Conservation (phyloP, 2,113 vertebrate species). For the Leptobrachium ailaonicum region DNA sequence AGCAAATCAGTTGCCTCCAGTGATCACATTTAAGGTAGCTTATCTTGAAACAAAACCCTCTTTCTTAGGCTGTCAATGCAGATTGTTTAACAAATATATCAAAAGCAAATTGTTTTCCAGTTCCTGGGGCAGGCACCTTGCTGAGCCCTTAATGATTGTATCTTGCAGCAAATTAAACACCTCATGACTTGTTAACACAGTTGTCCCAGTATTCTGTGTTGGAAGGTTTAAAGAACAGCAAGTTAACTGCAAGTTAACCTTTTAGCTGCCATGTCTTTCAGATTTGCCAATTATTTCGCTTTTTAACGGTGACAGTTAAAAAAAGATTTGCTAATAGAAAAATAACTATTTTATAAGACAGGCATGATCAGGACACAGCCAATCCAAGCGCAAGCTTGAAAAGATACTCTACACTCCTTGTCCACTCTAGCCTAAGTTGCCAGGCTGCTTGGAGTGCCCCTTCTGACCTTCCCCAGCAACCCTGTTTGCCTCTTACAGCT, state of each 20-base stretch:
- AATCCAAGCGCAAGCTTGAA: no score
- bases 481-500: no score
- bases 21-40: background rate
- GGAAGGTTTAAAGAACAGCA: conserved; percentile 11
- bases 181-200: conserved; percentile 43
- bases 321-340: no score
- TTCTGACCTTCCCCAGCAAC: no score
- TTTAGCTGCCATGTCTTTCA: background rate
- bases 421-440: no score
- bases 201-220: conserved; percentile 12
- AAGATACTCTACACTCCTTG: no score
- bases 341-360: no score
- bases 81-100: conserved; percentile 46
- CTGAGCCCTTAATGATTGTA: conserved; percentile 48
- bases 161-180: conserved; percentile 48
- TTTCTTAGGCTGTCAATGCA: conserved; percentile 26
- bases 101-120: conserved; percentile 48
- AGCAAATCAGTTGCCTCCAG: background rate
- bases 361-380: no score
- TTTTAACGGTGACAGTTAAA: background rate
- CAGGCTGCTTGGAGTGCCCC: no score
- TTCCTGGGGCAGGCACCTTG: conserved; percentile 44
- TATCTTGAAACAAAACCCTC: conserved; percentile 4
- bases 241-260: conserved; percentile 26
- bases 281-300: background rate